Evolutionary conservation across 2,888 invertebrate genomes (phyloP).

Genomic region (Agrotis puta): DNA sequence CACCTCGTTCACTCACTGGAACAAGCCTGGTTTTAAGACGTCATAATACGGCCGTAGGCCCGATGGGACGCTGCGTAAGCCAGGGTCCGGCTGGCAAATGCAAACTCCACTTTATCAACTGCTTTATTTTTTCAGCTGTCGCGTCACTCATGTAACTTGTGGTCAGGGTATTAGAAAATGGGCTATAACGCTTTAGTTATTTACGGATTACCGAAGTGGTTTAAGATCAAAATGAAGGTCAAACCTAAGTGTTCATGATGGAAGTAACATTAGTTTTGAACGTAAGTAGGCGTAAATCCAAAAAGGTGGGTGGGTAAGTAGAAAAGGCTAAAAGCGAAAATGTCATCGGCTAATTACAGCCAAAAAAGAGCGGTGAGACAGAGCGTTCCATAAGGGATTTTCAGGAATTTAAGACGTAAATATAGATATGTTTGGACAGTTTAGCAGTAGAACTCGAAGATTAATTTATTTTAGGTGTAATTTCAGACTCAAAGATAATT

Average conservation of each 20-base stretch:
- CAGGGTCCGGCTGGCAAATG: too few relatives aligned
- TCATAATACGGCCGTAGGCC: too few relatives aligned
- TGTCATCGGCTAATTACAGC: background rate
- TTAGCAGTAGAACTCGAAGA: background rate
- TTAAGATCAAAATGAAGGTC: conserved; percentile 5
- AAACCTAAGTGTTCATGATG: background rate
- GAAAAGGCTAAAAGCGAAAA: background rate
- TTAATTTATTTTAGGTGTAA: too few relatives aligned
- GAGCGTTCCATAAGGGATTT: conserved; percentile 9
- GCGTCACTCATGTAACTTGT: background rate
- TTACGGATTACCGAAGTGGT: conserved; percentile 6
- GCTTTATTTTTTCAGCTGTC: too few relatives aligned
- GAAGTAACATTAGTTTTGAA: conserved; percentile 4
- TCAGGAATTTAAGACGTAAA: background rate
- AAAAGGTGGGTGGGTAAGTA: background rate
- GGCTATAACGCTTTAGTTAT: background rate
- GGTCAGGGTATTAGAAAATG: background rate
- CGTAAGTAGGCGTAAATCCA: background rate
- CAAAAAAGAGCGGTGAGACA: conserved; percentile 3
- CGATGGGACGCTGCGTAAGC: too few relatives aligned
- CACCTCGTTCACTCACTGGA: too few relatives aligned
- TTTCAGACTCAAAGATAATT: too few relatives aligned
- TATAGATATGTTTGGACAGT: background rate
- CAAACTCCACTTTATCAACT: too few relatives aligned
- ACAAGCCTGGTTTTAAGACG: too few relatives aligned